Conservation (phyloP, 2,113 vertebrate genomes). For the Ifrita kowaldi region DNA sequence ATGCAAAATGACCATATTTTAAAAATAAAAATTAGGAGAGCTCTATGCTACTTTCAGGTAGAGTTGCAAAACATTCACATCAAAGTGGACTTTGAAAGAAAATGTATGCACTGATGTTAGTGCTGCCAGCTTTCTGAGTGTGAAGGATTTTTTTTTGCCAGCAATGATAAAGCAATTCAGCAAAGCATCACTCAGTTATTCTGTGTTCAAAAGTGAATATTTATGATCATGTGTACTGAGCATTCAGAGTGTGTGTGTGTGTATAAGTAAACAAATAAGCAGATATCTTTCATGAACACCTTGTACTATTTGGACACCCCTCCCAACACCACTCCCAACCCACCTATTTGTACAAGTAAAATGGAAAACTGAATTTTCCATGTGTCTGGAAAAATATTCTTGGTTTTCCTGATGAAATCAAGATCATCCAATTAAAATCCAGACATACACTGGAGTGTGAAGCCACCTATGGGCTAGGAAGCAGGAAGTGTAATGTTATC, state of each 20-base stretch:
- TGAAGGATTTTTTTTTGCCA: neutral
- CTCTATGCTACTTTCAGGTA: neutral
- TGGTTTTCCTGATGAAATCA: neutral
- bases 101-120: neutral
- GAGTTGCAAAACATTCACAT: neutral
- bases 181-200: neutral
- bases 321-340: rapidly evolving
- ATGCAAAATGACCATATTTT: neutral
- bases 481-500: neutral
- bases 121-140: neutral
- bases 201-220: neutral
- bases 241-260: neutral
- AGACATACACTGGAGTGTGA: neutral
- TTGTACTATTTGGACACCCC: neutral
- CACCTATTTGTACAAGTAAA: neutral
- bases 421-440: neutral
- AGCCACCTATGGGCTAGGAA: neutral
- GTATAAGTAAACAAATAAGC: neutral
- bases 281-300: neutral
- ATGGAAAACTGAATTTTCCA: neutral
- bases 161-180: neutral
- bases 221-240: neutral
- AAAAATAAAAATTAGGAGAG: neutral
- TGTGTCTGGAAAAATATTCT: neutral
- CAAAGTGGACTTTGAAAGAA: neutral